phyloP scores from a whole-genome alignment of 2,113 vertebrate genomes.

The Periophthalmus modestus region DNA sequence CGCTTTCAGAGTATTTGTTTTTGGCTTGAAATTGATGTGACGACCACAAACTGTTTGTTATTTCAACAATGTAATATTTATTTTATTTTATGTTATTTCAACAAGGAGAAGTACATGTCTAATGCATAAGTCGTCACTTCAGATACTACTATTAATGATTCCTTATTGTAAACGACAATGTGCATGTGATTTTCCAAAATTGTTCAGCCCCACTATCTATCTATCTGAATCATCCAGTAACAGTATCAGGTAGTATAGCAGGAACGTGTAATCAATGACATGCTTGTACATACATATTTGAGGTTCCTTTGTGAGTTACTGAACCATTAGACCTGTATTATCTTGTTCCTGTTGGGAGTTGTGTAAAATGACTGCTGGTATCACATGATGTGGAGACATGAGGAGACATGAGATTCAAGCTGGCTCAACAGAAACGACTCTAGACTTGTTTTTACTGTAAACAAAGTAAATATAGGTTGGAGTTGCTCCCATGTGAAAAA shows the following conservation, averaged over 20 bases:
- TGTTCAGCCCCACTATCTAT: too few species aligned
- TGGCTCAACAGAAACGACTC: slow-evolving; percentile 11
- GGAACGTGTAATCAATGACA: neutral
- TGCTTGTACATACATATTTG: neutral
- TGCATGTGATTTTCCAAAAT: too few species aligned
- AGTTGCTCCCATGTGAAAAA: slow-evolving; percentile 9
- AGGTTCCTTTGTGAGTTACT: neutral
- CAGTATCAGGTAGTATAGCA: neutral
- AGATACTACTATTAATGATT: too few species aligned
- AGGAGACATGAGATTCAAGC: slow-evolving; percentile 19
- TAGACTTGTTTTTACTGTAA: slow-evolving; percentile 46
- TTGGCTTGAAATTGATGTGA: too few species aligned
- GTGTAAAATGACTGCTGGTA: neutral
- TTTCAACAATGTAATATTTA: too few species aligned
- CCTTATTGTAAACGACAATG: too few species aligned
- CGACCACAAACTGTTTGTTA: too few species aligned
- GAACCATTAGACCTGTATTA: neutral
- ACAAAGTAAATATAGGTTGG: slow-evolving; percentile 21
- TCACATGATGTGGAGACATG: slow-evolving; percentile 7
- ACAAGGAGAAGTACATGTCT: too few species aligned
- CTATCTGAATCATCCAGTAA: neutral
- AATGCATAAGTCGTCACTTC: too few species aligned
- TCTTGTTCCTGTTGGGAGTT: neutral
- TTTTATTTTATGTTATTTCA: too few species aligned
- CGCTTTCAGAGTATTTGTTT: neutral